phyloP scores from a whole-genome alignment of 1,140 invertebrate species.

The Drosophila bipectinata region DNA sequence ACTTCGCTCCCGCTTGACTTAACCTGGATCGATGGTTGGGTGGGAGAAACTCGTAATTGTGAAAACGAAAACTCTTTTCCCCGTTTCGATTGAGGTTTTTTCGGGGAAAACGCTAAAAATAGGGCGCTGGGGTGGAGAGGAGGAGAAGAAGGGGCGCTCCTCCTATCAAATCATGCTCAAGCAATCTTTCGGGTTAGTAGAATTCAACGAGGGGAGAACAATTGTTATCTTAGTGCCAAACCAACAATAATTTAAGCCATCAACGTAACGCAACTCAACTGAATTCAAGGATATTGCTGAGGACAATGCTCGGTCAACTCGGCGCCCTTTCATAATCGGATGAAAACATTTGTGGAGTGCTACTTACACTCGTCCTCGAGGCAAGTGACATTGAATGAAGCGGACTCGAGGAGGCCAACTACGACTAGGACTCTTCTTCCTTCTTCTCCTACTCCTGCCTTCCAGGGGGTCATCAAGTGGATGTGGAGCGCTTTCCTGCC shows the following conservation, averaged over 20 bases:
- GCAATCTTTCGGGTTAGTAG: conserved; percentile 55
- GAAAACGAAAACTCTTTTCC: conserved; percentile 27
- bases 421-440: conserved; percentile 22
- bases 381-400: conserved; percentile 68
- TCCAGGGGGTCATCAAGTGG: conserved; percentile 60
- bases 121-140: not conserved
- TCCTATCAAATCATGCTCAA: conserved; percentile 34
- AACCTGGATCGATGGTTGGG: conserved; percentile 62
- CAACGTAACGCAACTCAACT: conserved; percentile 39
- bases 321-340: conserved; percentile 61
- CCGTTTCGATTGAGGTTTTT: conserved; percentile 14
- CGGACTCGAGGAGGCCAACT: conserved; percentile 40
- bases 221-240: conserved; percentile 51
- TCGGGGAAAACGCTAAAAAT: not conserved
- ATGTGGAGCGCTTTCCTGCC: conserved; percentile 35
- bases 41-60: conserved; percentile 45
- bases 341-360: conserved; percentile 54
- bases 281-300: conserved; percentile 25
- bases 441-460: conserved; percentile 4
- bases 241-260: conserved; percentile 54
- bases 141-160: not conserved
- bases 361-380: conserved; percentile 78
- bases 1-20: conserved; percentile 65
- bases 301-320: conserved; percentile 53
- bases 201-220: conserved; percentile 41